phyloP scores from a whole-genome alignment of 1,140 invertebrate species.

The Drosophila nebulosa region DNA sequence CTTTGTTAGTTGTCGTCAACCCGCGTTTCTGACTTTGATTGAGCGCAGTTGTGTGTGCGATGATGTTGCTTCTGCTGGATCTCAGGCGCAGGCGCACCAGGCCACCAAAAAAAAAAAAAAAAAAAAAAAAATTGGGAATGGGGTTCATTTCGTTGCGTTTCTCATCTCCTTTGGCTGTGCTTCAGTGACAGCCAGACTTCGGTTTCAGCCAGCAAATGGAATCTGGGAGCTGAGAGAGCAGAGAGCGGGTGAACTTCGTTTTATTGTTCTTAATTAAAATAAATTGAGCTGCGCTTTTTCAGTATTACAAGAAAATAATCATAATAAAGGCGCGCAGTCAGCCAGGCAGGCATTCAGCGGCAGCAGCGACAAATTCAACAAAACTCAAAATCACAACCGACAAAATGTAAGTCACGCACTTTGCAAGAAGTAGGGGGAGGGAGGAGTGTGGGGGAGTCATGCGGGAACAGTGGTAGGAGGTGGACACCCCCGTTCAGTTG shows the following conservation, averaged over 20 bases:
- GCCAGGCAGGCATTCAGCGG: not conserved
- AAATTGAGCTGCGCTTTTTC: conserved; percentile 79
- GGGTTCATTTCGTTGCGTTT: not conserved
- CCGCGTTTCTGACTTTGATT: conserved; percentile 65
- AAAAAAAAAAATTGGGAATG: conserved; percentile 3
- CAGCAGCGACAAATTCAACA: conserved; percentile 43
- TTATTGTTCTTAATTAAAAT: conserved; percentile 80
- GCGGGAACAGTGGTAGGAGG: not conserved
- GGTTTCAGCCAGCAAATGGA: too few species aligned
- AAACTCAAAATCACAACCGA: conserved; percentile 52
- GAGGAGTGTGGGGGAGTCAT: not conserved
- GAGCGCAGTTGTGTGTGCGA: conserved; percentile 65
- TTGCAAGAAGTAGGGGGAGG: not conserved
- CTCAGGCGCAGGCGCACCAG: conserved; percentile 48
- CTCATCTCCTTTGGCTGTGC: conserved; percentile 32
- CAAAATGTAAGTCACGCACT: conserved; percentile 72
- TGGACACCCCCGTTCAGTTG: not conserved
- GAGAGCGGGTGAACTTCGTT: conserved; percentile 31
- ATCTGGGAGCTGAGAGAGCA: not conserved
- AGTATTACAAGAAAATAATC: conserved; percentile 73
- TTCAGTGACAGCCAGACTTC: conserved; percentile 56
- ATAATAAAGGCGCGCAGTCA: conserved; percentile 10
- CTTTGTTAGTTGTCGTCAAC: conserved; percentile 39
- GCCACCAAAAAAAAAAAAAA: conserved; percentile 22
- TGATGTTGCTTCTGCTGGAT: not conserved